Base-by-base conservation (phyloP, 2,113 vertebrate species). In the Thinocorus orbignyianus region DNA sequence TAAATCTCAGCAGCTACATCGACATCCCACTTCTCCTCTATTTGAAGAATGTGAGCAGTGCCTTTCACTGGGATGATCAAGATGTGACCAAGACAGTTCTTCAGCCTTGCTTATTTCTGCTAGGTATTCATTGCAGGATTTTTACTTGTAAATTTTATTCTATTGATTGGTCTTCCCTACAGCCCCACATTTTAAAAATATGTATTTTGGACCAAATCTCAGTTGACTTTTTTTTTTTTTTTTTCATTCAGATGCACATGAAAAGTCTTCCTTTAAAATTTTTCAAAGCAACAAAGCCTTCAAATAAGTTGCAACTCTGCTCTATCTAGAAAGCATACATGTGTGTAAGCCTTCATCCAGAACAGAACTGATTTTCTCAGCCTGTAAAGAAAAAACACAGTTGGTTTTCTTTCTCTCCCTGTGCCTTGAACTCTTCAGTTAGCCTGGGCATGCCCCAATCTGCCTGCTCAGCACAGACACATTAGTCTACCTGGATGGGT, bases 21-120 rank as follows among this genome's bases (percentile, higher is more conserved):
- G 5, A 64, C 49, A 86, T 90, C 96, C 77, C 68, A 73, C 46
- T 93, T 80, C 7, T 81, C 49, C 62, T 90, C 70, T 86, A 90
- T 65, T 30, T 51, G 85, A 85, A 88, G 85, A 83, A 46, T 58
- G 49, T 72, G 81, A 87, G 41, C 44, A 60, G 46, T 62, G 31
- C 57, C 70, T 72, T 76, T 95, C 84, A 57, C 22, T 79, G 78
- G 22, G 52, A 60, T 5, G 3, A 65, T 31, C 49, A 44, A 84
- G 86, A 91, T 41, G 65, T 58, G 79, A 72, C 81, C 37, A 41
- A 72, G 49, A 71, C 41, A 39, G 25, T 83, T 82, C 62, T 94
- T 61, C 64, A 70, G 37, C 0, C 0, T 51, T 81, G 49, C 82
- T 91, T 30, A 51, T 71, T 93, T 88, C 62, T 0, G 0, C 19